Evolutionary conservation across 2,888 invertebrate genomes (phyloP).

Genomic region (Stenotaenia linearis): DNA sequence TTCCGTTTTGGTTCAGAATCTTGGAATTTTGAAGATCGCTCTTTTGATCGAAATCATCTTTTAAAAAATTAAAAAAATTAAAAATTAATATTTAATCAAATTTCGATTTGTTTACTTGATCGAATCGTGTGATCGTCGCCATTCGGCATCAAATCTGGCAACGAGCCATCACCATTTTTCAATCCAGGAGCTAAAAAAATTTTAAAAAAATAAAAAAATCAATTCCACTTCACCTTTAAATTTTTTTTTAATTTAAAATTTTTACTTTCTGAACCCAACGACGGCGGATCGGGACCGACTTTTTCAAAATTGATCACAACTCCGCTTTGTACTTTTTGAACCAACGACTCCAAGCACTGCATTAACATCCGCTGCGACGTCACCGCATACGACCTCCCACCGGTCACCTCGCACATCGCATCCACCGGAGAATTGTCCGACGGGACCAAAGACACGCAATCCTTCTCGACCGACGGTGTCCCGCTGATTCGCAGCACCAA

Average conservation of each 20-base stretch:
- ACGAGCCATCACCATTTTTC: not conserved
- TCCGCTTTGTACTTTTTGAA: constrained; percentile 94
- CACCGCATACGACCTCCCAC: constrained; percentile 91
- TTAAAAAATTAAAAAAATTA: not conserved
- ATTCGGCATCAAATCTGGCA: not conserved
- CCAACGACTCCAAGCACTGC: constrained; percentile 93
- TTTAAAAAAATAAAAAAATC: not conserved
- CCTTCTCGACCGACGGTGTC: constrained; percentile 78
- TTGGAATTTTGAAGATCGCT: constrained; percentile 20
- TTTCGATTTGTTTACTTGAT: not conserved
- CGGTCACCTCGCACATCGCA: constrained; percentile 97
- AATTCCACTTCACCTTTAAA: not conserved
- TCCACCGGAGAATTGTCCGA: constrained; percentile 92
- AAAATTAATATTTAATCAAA: not conserved
- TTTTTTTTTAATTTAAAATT: too few relatives aligned
- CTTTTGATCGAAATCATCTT: constrained; percentile 10
- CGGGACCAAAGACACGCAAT: constrained; percentile 74
- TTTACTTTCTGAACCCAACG: constrained; percentile 36
- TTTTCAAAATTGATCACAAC: constrained; percentile 98
- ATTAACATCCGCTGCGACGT: constrained; percentile 91
- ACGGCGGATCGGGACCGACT: constrained; percentile 69
- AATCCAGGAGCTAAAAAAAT: not conserved
- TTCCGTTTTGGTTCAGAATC: constrained; percentile 29
- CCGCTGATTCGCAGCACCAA: constrained; percentile 87
- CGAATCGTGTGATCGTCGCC: not conserved